Percentiles rank a stretch among this genome's conserved stretches.
phyloP scores from a whole-genome alignment of 2,113 vertebrate species.

The Pithys albifrons region DNA sequence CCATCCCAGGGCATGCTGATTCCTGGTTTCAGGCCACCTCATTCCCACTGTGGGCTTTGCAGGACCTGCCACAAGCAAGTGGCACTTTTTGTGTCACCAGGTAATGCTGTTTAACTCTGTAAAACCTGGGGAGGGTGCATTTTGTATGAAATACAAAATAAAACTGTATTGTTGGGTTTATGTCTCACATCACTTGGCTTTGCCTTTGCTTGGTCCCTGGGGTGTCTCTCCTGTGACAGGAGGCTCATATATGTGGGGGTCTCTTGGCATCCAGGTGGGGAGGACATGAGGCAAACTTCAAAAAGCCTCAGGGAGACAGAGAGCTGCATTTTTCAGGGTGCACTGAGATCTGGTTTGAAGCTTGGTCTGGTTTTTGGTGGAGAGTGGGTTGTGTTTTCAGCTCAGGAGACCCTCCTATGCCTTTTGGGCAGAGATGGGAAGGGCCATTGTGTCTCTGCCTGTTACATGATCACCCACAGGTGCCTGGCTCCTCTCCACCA shows the following conservation, averaged over 20 bases:
- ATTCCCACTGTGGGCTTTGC: fast-evolving
- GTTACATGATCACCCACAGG: fast-evolving
- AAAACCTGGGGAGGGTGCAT: background rate
- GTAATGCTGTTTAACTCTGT: background rate
- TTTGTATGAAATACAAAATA: slow-evolving; percentile 36
- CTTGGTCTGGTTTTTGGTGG: background rate
- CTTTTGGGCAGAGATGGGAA: fast-evolving
- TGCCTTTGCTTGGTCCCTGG: background rate
- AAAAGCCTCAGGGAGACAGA: fast-evolving
- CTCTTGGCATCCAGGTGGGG: background rate
- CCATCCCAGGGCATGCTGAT: background rate
- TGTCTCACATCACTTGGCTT: background rate
- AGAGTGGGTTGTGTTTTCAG: background rate
- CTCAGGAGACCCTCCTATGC: background rate
- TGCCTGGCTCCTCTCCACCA: background rate
- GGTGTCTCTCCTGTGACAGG: fast-evolving
- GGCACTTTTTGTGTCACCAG: background rate
- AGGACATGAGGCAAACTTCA: background rate
- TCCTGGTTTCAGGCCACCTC: background rate
- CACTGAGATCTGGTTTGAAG: background rate
- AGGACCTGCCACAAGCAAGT: background rate
- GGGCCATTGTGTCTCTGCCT: fast-evolving
- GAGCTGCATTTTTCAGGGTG: background rate
- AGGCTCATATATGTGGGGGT: fast-evolving
- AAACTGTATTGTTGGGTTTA: background rate